Evolutionary conservation across 2,888 invertebrate genomes (phyloP).

Genomic region (Hartigia nigra): DNA sequence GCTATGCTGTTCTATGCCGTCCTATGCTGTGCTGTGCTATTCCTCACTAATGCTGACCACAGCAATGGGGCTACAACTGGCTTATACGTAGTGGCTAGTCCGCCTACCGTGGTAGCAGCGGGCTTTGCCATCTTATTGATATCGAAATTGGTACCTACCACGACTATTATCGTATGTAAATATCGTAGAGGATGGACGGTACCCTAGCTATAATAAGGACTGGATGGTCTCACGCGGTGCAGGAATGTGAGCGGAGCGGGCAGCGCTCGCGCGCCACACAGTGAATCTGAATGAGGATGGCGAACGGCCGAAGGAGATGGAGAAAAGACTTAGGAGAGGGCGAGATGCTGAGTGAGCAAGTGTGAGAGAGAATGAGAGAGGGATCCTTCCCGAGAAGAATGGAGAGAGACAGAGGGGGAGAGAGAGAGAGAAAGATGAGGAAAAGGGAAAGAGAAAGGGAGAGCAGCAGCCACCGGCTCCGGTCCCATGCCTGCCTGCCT

Average conservation of each 20-base stretch:
- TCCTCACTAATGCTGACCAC: background rate
- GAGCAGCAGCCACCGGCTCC: constrained; percentile 11
- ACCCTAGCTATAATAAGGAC: constrained; percentile 18
- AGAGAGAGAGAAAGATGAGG: constrained; percentile 1
- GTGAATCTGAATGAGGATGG: constrained; percentile 7
- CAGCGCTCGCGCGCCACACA: constrained; percentile 11
- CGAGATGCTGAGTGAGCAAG: background rate
- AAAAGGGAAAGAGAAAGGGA: background rate
- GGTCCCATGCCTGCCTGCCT: constrained; percentile 9
- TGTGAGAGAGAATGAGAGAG: background rate
- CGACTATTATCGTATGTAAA: constrained; percentile 10
- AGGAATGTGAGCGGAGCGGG: constrained; percentile 20
- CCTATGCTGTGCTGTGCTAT: background rate
- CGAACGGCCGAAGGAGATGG: constrained; percentile 10
- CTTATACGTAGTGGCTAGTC: background rate
- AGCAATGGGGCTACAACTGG: background rate
- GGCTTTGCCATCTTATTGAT: constrained; percentile 2
- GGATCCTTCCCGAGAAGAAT: background rate
- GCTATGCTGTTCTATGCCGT: background rate
- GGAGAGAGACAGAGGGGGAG: background rate
- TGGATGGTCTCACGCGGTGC: constrained; percentile 22
- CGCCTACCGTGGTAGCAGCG: constrained; percentile 2
- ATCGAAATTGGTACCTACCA: constrained; percentile 10
- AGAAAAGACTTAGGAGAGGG: background rate
- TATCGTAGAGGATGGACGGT: constrained; percentile 6